Conservation (phyloP, 1,140 invertebrate species). For the Chymomyza costata region DNA sequence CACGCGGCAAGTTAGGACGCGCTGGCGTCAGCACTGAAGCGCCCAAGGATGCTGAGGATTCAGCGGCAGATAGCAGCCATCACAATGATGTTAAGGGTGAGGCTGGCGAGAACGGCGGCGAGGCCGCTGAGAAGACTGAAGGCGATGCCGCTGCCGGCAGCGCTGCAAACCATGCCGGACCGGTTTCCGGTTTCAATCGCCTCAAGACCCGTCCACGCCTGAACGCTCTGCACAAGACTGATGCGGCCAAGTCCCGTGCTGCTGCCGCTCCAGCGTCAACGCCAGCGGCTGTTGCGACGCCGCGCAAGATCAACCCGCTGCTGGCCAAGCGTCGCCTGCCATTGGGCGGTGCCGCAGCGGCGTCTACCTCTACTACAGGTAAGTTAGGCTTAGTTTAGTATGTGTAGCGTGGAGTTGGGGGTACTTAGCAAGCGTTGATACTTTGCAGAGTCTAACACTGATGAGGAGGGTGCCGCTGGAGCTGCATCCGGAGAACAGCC, state of each 20-base stretch:
- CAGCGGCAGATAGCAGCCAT: constrained; percentile 61
- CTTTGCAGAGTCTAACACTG: constrained; percentile 45
- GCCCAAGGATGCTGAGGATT: constrained; percentile 72
- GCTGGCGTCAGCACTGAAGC: constrained; percentile 57
- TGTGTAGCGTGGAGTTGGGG: too few species aligned
- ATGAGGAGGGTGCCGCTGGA: constrained; percentile 69
- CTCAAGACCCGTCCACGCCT: constrained; percentile 69
- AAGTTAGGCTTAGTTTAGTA: too few species aligned
- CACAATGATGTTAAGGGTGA: constrained; percentile 58
- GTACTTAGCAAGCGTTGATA: background rate
- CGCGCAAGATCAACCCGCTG: constrained; percentile 71
- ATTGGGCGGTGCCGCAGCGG: constrained; percentile 38
- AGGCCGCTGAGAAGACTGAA: constrained; percentile 44
- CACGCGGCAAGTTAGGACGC: constrained; percentile 54
- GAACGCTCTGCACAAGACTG: constrained; percentile 68
- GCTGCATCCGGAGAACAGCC: constrained; percentile 43
- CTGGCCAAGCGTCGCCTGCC: constrained; percentile 68
- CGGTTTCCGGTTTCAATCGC: constrained; percentile 62
- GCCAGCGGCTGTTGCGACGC: constrained; percentile 23
- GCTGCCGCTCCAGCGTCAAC: constrained; percentile 37
- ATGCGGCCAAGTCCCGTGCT: constrained; percentile 49
- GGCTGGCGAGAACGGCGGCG: constrained; percentile 14
- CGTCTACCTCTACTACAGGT: constrained; percentile 61
- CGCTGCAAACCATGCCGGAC: constrained; percentile 31
- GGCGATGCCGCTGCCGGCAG: constrained; percentile 34